Evolutionary conservation across 1,140 invertebrate species (phyloP).

Genomic region (Aphelenchoides besseyi): DNA sequence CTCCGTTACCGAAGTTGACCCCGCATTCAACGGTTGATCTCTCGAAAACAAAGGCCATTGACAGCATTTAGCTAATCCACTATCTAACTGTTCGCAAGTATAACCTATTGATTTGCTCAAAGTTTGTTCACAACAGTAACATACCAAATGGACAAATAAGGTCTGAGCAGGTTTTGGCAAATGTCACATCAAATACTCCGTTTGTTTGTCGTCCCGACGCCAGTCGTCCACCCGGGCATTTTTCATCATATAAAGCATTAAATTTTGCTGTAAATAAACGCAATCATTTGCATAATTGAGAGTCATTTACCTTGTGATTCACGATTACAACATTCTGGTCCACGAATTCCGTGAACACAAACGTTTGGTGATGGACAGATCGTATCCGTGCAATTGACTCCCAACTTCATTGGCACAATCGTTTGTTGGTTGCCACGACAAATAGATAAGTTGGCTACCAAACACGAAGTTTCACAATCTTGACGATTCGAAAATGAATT

Average conservation of each 20-base stretch:
- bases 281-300: neutral
- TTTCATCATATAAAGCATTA: slow-evolving; percentile 11
- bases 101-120: neutral
- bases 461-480: slow-evolving; percentile 11
- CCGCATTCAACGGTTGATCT: neutral
- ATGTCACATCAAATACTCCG: neutral
- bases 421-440: slow-evolving; percentile 10
- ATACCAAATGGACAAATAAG: slow-evolving; percentile 7
- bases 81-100: neutral
- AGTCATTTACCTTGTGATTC: slow-evolving; percentile 1
- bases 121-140: neutral
- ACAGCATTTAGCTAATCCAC: slow-evolving; percentile 3
- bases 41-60: neutral
- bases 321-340: slow-evolving; percentile 8
- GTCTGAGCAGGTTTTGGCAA: slow-evolving; percentile 15
- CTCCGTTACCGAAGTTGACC: neutral
- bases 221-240: slow-evolving; percentile 9
- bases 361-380: neutral
- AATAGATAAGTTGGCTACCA: neutral
- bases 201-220: slow-evolving; percentile 6
- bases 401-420: neutral
- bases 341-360: slow-evolving; percentile 4
- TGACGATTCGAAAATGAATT: slow-evolving; percentile 18
- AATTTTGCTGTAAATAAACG: slow-evolving; percentile 11
- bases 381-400: neutral